Percentiles rank a stretch among this genome's conserved stretches.
Evolutionary conservation across 2,888 invertebrate species (phyloP).

Genomic region (Philhelius pedissequus): DNA sequence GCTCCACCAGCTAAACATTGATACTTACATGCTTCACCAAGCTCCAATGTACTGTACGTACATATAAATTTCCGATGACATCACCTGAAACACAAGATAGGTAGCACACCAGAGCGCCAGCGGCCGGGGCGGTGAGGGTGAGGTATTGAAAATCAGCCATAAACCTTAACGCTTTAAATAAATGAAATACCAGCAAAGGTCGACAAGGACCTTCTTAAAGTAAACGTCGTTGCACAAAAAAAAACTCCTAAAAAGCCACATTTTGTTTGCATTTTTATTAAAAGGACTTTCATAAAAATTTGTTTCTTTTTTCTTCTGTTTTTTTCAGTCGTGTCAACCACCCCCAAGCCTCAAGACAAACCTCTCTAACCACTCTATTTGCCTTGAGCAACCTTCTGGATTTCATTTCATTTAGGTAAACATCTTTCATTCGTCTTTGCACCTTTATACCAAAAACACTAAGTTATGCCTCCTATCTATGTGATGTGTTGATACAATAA

Average conservation of each 20-base stretch:
- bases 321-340: too few relatives aligned
- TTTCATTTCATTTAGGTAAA: conserved; percentile 50
- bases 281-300: conserved; percentile 45
- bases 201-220: neutral
- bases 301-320: conserved; percentile 19
- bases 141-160: conserved; percentile 65
- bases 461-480: neutral
- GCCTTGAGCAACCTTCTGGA: conserved; percentile 16
- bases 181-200: conserved; percentile 46
- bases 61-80: neutral
- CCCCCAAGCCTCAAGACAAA: neutral
- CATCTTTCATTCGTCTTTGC: conserved; percentile 23
- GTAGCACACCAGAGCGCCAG: too few relatives aligned
- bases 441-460: neutral
- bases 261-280: conserved; percentile 64
- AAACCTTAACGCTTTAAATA: conserved; percentile 44
- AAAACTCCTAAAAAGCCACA: conserved; percentile 21
- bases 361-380: conserved; percentile 15
- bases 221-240: neutral
- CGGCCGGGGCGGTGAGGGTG: neutral
- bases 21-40: neutral
- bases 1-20: neutral
- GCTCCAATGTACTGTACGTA: neutral
- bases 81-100: neutral
- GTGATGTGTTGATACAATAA: conserved; percentile 20